Conservation (phyloP, 64 coral and sea anemone genomes). For the Dendronephthya gigantea region DNA sequence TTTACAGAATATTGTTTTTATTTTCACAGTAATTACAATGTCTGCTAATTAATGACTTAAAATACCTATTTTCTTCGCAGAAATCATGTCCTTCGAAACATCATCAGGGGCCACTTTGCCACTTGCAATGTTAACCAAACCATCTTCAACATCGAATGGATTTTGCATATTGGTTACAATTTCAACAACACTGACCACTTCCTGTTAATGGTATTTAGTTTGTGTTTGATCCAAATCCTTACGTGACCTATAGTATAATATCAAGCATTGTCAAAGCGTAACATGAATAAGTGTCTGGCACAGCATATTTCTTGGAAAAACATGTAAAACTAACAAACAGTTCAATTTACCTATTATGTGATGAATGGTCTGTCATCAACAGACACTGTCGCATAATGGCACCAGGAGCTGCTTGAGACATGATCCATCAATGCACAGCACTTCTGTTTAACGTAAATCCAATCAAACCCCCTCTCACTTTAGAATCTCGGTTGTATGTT, state of each 20-base stretch:
- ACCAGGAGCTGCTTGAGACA: neutral
- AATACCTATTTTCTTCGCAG: neutral
- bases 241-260: neutral
- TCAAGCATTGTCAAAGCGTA: neutral
- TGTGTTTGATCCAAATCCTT: neutral
- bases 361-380: neutral
- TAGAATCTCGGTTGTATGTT: slow-evolving; percentile 5
- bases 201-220: slow-evolving; percentile 11
- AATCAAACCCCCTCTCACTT: slow-evolving; percentile 2
- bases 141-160: neutral
- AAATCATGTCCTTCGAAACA: neutral
- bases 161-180: neutral
- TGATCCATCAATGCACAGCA: neutral
- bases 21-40: too few species aligned
- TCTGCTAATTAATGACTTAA: too few species aligned
- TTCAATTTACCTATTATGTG: neutral
- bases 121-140: neutral
- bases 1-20: too few species aligned
- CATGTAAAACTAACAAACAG: neutral
- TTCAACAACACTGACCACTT: neutral
- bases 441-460: neutral
- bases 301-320: neutral
- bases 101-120: neutral
- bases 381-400: neutral
- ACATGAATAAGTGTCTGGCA: neutral